Percentiles rank a stretch among this genome's conserved stretches.
phyloP scores from a whole-genome alignment of 2,797 vertebrate species.

The Erithacus rubecula region DNA sequence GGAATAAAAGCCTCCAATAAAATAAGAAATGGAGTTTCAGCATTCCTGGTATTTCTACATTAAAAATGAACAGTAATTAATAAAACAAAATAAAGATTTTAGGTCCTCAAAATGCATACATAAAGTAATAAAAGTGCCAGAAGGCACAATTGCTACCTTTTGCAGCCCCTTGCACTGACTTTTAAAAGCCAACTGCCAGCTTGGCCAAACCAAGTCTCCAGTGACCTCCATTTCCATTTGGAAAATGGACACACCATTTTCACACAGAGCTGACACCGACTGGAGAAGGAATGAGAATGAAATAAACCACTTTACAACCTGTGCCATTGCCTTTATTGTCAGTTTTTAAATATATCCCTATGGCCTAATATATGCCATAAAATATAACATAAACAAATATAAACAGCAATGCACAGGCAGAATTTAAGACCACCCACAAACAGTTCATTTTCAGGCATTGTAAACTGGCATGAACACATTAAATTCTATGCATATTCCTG shows the following conservation, averaged over 20 bases:
- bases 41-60: background rate
- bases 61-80: background rate
- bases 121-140: background rate
- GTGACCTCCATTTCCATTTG: background rate
- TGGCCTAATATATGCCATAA: slow-evolving; percentile 35
- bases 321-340: background rate
- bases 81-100: background rate
- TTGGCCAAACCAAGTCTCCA: background rate
- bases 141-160: background rate
- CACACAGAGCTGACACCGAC: background rate
- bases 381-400: slow-evolving; percentile 6
- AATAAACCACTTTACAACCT: slow-evolving; percentile 39
- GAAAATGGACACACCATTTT: background rate
- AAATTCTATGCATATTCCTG: slow-evolving; percentile 33
- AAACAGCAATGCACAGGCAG: slow-evolving; percentile 19
- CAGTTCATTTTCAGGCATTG: slow-evolving; percentile 27
- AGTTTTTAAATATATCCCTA: background rate
- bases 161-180: background rate
- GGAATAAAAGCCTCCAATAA: background rate
- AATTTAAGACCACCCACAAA: slow-evolving; percentile 38
- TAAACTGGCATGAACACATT: slow-evolving; percentile 26
- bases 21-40: background rate
- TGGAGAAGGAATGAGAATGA: background rate
- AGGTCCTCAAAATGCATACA: background rate
- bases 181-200: background rate